Conservation (phyloP, 2,888 invertebrate species). For the Eubasilissa splendida region DNA sequence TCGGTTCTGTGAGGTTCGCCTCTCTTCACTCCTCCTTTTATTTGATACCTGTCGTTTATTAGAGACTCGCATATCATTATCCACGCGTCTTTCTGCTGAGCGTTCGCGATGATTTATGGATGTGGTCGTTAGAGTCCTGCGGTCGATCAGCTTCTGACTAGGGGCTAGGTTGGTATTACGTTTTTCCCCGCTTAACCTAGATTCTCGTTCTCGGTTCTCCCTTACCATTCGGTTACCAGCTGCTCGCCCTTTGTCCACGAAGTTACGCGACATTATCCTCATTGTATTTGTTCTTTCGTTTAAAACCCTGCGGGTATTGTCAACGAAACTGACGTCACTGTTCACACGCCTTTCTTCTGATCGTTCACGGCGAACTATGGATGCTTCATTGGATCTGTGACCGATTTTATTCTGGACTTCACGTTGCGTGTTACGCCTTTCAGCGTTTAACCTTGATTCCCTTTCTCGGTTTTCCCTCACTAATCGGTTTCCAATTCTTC, state of each 20-base stretch:
- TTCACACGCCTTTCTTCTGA: not conserved
- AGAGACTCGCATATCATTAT: not conserved
- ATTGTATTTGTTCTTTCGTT: too few species aligned
- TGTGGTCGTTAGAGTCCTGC: not conserved
- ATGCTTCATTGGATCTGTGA: not conserved
- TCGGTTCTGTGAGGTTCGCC: not conserved
- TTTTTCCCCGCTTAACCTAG: not conserved
- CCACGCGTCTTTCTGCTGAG: not conserved
- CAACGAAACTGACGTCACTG: too few species aligned
- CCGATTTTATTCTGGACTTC: not conserved
- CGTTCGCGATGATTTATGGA: conserved; percentile 5
- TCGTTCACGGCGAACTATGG: not conserved
- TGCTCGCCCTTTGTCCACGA: not conserved
- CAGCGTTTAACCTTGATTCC: conserved; percentile 1
- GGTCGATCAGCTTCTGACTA: not conserved
- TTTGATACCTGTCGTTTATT: too few species aligned
- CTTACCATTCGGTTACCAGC: not conserved
- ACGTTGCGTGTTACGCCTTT: conserved; percentile 21
- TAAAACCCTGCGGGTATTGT: too few species aligned
- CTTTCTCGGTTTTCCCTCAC: not conserved
- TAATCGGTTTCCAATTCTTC: not conserved
- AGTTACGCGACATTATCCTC: too few species aligned
- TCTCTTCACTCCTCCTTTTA: not conserved
- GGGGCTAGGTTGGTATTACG: not conserved
- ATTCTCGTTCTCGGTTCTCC: not conserved